Base-by-base conservation (phyloP, 2,113 vertebrate genomes). In the Microcebus tavaratra region DNA sequence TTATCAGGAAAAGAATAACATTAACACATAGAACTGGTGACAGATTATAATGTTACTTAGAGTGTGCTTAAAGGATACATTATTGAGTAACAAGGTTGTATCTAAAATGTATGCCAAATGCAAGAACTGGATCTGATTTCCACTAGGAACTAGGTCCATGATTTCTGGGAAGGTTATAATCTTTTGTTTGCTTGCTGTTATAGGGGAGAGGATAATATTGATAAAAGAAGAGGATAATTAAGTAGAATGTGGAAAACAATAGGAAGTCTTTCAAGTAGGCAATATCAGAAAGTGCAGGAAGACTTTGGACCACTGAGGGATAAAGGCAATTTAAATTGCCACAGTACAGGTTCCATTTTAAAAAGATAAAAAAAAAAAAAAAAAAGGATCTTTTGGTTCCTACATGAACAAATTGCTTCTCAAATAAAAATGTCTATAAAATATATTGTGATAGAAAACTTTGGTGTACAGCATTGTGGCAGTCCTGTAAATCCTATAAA, bases 401-500 rank as follows among this genome's bases (percentile, higher is more conserved):
- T 59, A 76, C 21, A 8, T 61, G 53, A 84, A 83, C 39, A 86
- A 83, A 84, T 93, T 75, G 18, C 25, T 72, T 68, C 63, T 81
- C 31, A 68, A 70, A 45, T 86, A 91, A 84, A 95, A 73, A 63
- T 75, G 55, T 48, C 86, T 91, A 50, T 72, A 81, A 91, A 89
- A 96, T 88, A 79, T 57, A 73, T 55, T 45, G 72, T 81, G 42
- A 63, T 61, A 83, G 73, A 95, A 93, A 89, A 75, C 8, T 75
- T 83, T 50, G 7, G 13, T 78, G 5, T 75, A 61, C 11, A 9
- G 18, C 73, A 11, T 48, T 82, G 10, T 93, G 79, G 57, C 63
- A 98, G 78, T 81, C 78, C 83, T 85, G 27, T 93, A 95, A 96
- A 88, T 97, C 70, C 31, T 87, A 78, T n/a, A 88, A 88, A 98